These are phyloP conservation scores for Zoanthus solanderi DNA, from an alignment of 92 coral and sea anemone genomes.

Conservation along the genomic window DNA sequence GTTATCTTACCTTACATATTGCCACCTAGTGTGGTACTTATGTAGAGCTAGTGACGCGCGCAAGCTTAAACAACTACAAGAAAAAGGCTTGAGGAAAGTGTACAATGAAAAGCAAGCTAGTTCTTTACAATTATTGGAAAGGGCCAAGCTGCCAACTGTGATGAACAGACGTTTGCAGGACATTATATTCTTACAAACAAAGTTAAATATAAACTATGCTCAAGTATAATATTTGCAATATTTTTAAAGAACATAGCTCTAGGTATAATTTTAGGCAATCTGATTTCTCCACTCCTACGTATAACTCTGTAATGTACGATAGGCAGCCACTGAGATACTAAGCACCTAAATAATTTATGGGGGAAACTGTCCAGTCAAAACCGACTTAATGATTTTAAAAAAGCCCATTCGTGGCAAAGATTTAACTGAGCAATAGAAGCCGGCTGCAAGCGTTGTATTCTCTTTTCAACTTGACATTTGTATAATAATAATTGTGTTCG, in stretches of 20 bases:
- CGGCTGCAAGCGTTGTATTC: no score
- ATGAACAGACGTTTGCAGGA: conserved; percentile 53
- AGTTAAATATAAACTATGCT: background rate
- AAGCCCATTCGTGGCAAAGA: background rate
- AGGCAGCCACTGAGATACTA: background rate
- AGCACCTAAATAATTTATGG: background rate
- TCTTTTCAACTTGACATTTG: no score
- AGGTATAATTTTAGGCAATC: background rate
- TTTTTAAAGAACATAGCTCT: background rate
- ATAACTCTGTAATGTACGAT: background rate
- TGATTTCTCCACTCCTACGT: background rate
- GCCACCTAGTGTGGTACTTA: conserved; percentile 43
- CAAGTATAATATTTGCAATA: background rate
- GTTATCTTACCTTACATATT: conserved; percentile 18
- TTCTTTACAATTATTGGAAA: conserved; percentile 2
- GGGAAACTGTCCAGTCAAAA: background rate
- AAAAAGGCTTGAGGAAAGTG: background rate
- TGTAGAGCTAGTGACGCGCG: conserved; percentile 28
- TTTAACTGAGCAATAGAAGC: no score
- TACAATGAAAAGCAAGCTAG: conserved; percentile 19
- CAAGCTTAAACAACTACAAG: conserved; percentile 29
- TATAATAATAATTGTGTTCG: no score
- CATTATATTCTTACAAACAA: conserved; percentile 55
- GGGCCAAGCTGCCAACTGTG: conserved; percentile 46
- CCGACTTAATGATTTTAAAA: background rate